Conservation (phyloP, 2,888 invertebrate species). For the Phyllotreta striolata region DNA sequence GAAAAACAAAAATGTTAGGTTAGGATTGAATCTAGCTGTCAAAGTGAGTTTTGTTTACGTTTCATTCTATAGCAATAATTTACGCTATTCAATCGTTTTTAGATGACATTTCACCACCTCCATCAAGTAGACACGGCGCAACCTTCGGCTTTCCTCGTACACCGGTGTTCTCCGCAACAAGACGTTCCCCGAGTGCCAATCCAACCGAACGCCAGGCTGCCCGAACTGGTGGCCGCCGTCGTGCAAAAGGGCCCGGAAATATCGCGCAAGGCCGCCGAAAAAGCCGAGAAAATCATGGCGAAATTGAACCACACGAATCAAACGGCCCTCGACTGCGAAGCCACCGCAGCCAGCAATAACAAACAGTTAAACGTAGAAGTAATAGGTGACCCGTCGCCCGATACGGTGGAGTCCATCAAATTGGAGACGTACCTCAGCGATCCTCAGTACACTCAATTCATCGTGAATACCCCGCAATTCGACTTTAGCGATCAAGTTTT, state of each 20-base stretch:
- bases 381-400: constrained; percentile 47
- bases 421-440: constrained; percentile 45
- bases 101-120: constrained; percentile 59
- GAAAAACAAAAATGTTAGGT: constrained; percentile 57
- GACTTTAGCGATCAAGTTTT: constrained; percentile 54
- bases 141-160: constrained; percentile 57
- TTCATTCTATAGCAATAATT: not conserved
- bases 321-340: constrained; percentile 26
- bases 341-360: not conserved
- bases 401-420: constrained; percentile 51
- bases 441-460: constrained; percentile 51
- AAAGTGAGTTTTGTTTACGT: constrained; percentile 53
- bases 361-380: constrained; percentile 18
- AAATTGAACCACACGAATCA: constrained; percentile 24
- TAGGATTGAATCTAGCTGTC: constrained; percentile 59
- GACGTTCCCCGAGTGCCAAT: constrained; percentile 52
- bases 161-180: constrained; percentile 55
- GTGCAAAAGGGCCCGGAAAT: constrained; percentile 54
- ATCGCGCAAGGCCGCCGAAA: constrained; percentile 46
- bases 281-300: constrained; percentile 40
- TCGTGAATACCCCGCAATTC: constrained; percentile 51
- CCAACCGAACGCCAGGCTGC: constrained; percentile 53
- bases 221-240: constrained; percentile 56
- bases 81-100: constrained; percentile 42
- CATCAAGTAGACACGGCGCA: constrained; percentile 53